A percentile compares a stretch with the other conserved stretches of the same genome.
Evolutionary conservation across 2,888 invertebrate genomes (phyloP).

Genomic region (Portevinia maculata): DNA sequence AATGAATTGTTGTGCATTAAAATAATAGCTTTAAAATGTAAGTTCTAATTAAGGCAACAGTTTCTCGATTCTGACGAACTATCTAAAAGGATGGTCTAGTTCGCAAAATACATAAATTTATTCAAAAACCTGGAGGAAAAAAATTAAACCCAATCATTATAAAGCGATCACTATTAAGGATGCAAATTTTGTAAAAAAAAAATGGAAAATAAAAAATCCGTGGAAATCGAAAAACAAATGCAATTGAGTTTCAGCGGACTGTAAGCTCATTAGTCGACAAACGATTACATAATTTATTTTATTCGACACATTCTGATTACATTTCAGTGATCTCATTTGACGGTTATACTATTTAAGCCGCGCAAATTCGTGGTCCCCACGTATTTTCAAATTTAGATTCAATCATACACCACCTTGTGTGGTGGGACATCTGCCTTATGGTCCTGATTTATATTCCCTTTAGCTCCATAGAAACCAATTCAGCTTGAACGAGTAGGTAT

Average conservation of each 20-base stretch:
- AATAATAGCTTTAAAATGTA: no score
- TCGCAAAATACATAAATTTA: background rate
- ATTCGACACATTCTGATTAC: background rate
- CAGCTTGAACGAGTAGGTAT: conserved; percentile 30
- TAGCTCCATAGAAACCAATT: conserved; percentile 16
- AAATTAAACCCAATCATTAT: background rate
- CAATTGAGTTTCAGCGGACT: background rate
- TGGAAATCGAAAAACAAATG: conserved; percentile 7
- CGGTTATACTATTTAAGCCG: background rate
- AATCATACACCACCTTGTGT: conserved; percentile 12
- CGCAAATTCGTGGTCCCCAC: background rate
- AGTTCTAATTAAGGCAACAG: no score
- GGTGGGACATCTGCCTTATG: conserved; percentile 48
- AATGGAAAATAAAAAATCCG: background rate
- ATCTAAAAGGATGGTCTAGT: background rate
- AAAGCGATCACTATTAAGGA: background rate
- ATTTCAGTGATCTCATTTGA: background rate
- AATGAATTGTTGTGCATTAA: no score
- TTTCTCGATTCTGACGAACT: no score
- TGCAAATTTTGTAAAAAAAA: background rate
- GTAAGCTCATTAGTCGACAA: background rate
- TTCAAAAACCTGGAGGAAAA: background rate
- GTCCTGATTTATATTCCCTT: conserved; percentile 27
- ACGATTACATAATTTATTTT: background rate
- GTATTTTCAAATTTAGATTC: conserved; percentile 48